Percentiles rank a stretch among this genome's conserved stretches.
Conservation (phyloP, 1,140 invertebrate genomes). For the Battus philenor region DNA sequence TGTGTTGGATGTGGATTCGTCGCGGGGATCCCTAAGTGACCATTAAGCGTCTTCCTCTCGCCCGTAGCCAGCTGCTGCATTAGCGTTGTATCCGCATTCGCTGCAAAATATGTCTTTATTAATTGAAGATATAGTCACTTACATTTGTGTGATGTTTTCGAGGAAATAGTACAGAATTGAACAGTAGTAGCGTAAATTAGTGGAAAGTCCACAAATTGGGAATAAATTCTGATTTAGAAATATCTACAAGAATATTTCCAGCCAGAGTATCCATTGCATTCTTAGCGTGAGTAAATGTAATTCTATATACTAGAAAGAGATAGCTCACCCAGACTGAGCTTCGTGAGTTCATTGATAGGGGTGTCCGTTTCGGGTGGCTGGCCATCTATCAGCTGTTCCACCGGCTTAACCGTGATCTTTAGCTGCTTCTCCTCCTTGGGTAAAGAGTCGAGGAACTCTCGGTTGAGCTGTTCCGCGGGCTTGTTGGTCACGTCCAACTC, state of each 20-base stretch:
- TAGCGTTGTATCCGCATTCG: conserved; percentile 23
- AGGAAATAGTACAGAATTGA: too few species aligned
- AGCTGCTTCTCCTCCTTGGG: conserved; percentile 36
- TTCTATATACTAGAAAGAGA: background rate
- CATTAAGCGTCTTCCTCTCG: conserved; percentile 55
- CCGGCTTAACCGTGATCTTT: conserved; percentile 45
- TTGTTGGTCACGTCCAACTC: conserved; percentile 38
- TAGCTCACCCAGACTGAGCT: conserved; percentile 34
- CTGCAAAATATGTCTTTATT: too few species aligned
- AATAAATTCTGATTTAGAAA: too few species aligned
- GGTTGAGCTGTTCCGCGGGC: conserved; percentile 59
- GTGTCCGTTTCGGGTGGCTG: too few species aligned
- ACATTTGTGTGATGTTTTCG: too few species aligned
- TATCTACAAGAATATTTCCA: too few species aligned
- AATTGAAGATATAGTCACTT: too few species aligned
- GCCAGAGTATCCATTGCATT: too few species aligned
- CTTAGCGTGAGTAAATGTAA: too few species aligned
- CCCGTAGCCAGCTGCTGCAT: conserved; percentile 11
- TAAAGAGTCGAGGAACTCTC: conserved; percentile 64
- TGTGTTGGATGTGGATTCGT: background rate
- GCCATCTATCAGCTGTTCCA: conserved; percentile 32
- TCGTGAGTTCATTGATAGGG: too few species aligned
- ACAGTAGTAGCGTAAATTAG: too few species aligned
- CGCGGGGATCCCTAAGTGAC: conserved; percentile 23
- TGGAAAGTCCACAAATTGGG: too few species aligned